Conservation (phyloP, 2,113 vertebrate species). For the Perca fluviatilis region DNA sequence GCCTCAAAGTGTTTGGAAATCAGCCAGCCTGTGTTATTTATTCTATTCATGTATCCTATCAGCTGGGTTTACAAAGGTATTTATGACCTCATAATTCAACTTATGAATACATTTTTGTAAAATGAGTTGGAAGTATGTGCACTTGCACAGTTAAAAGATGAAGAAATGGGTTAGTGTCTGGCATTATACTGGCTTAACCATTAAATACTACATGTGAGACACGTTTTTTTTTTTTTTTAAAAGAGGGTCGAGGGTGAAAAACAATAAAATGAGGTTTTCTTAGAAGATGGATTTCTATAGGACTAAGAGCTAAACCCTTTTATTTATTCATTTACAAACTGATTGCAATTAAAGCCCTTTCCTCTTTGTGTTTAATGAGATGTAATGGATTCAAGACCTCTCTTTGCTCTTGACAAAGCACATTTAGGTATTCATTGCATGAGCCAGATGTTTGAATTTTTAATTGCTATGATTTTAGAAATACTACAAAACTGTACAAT, state of each 20-base stretch:
- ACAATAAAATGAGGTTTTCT: neutral
- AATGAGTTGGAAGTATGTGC: neutral
- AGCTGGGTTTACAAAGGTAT: neutral
- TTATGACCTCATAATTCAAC: neutral
- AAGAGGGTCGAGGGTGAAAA: neutral
- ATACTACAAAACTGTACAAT: no score
- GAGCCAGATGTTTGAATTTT: no score
- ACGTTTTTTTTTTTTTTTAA: neutral
- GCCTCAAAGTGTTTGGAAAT: no score
- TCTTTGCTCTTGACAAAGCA: no score
- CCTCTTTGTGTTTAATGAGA: no score
- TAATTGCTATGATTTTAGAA: no score
- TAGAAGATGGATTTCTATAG: neutral
- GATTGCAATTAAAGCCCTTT: neutral
- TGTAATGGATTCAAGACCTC: neutral
- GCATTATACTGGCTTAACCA: neutral
- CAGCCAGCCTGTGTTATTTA: neutral
- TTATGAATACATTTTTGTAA: neutral
- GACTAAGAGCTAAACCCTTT: neutral
- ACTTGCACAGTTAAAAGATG: neutral
- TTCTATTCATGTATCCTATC: neutral
- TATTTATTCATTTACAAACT: no score
- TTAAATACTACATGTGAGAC: neutral
- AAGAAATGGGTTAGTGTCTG: neutral
- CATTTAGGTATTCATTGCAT: no score